Conservation (phyloP, 2,113 vertebrate species). For the Calcarius ornatus region DNA sequence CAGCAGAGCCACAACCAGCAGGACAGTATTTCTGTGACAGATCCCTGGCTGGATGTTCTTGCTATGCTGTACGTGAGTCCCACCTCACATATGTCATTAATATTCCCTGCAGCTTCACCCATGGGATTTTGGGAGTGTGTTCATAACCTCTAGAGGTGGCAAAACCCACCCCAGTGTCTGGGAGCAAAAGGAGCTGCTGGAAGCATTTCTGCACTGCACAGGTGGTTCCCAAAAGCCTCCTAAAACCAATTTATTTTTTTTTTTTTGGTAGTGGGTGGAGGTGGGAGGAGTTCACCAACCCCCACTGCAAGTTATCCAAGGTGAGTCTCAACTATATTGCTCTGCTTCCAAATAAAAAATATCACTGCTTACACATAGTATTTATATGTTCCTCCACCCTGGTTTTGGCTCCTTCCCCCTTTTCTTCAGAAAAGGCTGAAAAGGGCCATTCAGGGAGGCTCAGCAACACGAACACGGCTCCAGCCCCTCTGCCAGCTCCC, state of each 20-base stretch:
- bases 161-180: background rate
- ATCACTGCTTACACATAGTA: constrained; percentile 14
- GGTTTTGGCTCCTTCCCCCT: constrained; percentile 11
- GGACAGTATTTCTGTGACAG: background rate
- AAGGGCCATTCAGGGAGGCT: constrained; percentile 55
- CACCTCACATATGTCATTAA: background rate
- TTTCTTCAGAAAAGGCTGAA: constrained; percentile 44
- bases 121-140: background rate
- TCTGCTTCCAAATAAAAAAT: constrained; percentile 19
- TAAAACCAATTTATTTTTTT: background rate
- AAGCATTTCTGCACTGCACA: background rate
- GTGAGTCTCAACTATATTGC: background rate
- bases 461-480: accelerated
- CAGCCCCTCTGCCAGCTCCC: background rate
- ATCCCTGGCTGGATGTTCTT: background rate
- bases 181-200: background rate
- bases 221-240: background rate
- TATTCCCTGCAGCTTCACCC: background rate
- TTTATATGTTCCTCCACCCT: constrained; percentile 40
- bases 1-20: background rate
- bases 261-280: background rate
- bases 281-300: background rate
- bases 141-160: background rate
- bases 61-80: background rate
- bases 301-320: constrained; percentile 11